Base-by-base conservation (phyloP, 2,888 invertebrate genomes). In the Ormia ochracea region DNA sequence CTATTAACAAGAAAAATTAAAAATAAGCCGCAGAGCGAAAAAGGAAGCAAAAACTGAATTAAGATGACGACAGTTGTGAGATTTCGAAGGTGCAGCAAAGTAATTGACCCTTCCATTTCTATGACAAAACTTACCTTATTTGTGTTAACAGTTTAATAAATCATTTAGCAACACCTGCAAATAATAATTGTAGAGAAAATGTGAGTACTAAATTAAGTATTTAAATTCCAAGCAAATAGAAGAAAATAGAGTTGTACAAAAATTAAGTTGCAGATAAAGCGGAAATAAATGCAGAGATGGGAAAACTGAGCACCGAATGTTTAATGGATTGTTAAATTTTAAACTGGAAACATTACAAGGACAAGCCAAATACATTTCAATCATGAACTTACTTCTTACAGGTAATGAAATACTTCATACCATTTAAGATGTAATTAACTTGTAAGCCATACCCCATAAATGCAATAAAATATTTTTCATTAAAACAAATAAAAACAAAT, bases 111-210 rank as follows among this genome's bases (percentile, higher is more conserved):
- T 63, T 78, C 73, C 50, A 50, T 73, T 78, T 59, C 54, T 52
- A 19, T 50, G 33, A 17, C 23, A 38, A 78, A 52, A 50, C 72
- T 68, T 54, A 61, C 38, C 48, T 54, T 65, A 52, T 7, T 48
- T 38, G 36, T 48, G 59, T 41, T 58, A 58, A 52, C 63, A 75
- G 38, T 45, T 79, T n/a, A 65, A 74, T 69, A 69, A 75, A 79
- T 79, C 68, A 65, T 63, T 58, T 12, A 12, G 52, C 58, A 50
- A 50, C 79, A 78, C 78, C 73, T 78, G 78, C 78, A 79, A 65
- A 50, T 33, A 54, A 31, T 45, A 54, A 48, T 23, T 50, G 17
- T 4, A 12, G 21, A n/a, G n/a, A 45, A 33, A 63, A 14, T 14
- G 4, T 36, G 19, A 36, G 28, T 12, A 41, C 7, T 41, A 41